These are phyloP conservation scores for Ceyx margarethae DNA, from an alignment of 2,113 vertebrate genomes.

Conservation along the genomic window DNA sequence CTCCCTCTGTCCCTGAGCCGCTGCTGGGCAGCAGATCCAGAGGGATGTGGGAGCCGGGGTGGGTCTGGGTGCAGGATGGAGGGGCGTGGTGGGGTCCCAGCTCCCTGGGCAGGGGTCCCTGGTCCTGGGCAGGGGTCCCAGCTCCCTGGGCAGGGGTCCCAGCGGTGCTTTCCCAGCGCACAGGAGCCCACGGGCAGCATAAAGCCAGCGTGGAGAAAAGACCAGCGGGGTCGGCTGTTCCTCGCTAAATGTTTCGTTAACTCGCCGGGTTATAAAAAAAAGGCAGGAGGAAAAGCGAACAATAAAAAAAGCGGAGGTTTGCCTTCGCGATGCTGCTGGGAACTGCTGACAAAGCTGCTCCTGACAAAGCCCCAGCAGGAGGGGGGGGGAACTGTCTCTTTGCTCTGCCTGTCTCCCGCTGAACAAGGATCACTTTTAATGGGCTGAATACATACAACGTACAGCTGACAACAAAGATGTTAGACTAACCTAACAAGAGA, in stretches of 20 bases:
- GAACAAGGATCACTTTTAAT: slow-evolving; percentile 18
- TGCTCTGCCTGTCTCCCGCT: slow-evolving; percentile 15
- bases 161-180: accelerated
- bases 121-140: accelerated
- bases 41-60: background rate
- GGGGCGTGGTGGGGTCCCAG: no score
- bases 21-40: background rate
- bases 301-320: background rate
- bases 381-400: background rate
- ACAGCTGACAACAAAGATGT: slow-evolving; percentile 60
- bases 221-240: background rate
- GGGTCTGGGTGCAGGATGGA: background rate
- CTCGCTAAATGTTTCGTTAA: background rate
- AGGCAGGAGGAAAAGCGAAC: background rate
- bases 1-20: background rate
- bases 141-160: accelerated
- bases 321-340: background rate
- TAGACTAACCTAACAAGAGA: slow-evolving; percentile 62
- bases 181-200: accelerated
- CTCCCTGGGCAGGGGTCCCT: no score
- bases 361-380: background rate
- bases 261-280: background rate
- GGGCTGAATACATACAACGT: slow-evolving; percentile 23
- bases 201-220: accelerated
- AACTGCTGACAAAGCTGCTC: slow-evolving; percentile 15